A percentile compares a stretch with the other conserved stretches of the same genome.
phyloP scores from a whole-genome alignment of 2,888 invertebrate genomes.

The Stenoptilia bipunctidactyla region DNA sequence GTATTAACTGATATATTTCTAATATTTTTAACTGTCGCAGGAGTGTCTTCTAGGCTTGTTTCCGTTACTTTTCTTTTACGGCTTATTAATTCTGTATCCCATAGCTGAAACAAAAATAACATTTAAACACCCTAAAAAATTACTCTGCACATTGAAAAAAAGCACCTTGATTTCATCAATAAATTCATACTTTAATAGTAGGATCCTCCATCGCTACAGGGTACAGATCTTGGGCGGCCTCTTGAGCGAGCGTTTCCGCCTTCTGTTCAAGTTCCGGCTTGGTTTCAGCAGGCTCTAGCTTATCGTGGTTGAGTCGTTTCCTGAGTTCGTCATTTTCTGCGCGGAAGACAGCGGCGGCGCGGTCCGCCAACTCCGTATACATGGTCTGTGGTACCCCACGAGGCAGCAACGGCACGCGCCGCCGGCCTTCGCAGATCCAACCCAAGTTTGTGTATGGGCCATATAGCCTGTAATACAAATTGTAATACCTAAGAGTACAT shows the following conservation, averaged over 20 bases:
- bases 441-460: conserved; percentile 78
- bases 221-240: conserved; percentile 36
- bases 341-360: conserved; percentile 70
- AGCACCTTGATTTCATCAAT: not conserved
- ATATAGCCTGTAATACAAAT: conserved; percentile 70
- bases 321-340: conserved; percentile 48
- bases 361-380: conserved; percentile 86
- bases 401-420: conserved; percentile 85
- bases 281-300: conserved; percentile 40
- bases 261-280: conserved; percentile 29
- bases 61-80: conserved; percentile 59
- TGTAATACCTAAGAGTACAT: too few species aligned
- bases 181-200: conserved; percentile 38
- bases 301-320: conserved; percentile 46
- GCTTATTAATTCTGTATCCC: conserved; percentile 55
- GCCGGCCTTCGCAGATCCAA: conserved; percentile 90
- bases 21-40: conserved; percentile 50
- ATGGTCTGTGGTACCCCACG: conserved; percentile 88
- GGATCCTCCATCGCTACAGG: conserved; percentile 62
- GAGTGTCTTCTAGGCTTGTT: conserved; percentile 35
- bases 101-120: conserved; percentile 32
- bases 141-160: too few species aligned
- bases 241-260: conserved; percentile 36
- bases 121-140: conserved; percentile 1
- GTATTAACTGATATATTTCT: conserved; percentile 52